Base-by-base conservation (phyloP, 2,113 vertebrate species). In the Macaca fascicularis region DNA sequence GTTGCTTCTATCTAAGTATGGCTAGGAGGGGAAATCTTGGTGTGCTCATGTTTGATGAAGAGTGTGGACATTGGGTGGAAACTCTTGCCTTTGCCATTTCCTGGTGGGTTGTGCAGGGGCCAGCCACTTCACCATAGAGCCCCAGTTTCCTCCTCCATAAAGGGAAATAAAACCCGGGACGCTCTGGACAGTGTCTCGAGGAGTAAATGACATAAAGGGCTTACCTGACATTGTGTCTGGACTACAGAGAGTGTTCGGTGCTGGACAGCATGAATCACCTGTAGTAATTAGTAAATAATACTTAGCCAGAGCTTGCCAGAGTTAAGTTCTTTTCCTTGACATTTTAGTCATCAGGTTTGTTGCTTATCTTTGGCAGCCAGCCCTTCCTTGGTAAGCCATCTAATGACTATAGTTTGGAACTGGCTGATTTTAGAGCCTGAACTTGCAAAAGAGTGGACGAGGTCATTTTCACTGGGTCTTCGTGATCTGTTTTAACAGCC, bases 161-260 rank as follows among this genome's bases (percentile, higher is more conserved):
- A 57, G n/a, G 75, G 35, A 90, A 69, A 35, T 76, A 55, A 88
- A 72, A 38, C 32, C 45, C 25, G 35, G 50, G 43, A 40, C 5
- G 23, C 1, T 1, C n/a, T 1, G 23, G 8, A 40, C 40, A 59
- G 74, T 48, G 25, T 55, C 48, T 80, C 45, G 35, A 92, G 64
- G 48, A 35, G 19, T 40, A 23, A 85, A 27, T 35, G 55, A 48
- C 27, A 6, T 30, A 1, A n/a, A 69, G 10, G 70, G 32, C 61
- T 69, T 45, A 22, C n/a, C 13, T 6, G 32, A 35, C 3, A 0
- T 57, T 50, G 3, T 13, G 50, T 3, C 17, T 74, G 50, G 32
- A 57, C 16, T 25, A 38, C 3, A 32, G 22, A 23, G 52, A 52
- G 8, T 23, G 55, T 50, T 80, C 64, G 14, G 11, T 84, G 50